A percentile compares a stretch with the other conserved stretches of the same genome.
These are phyloP conservation scores for Hystrix cristata DNA, from an alignment of 2,113 vertebrate genomes.

Conservation along the genomic window DNA sequence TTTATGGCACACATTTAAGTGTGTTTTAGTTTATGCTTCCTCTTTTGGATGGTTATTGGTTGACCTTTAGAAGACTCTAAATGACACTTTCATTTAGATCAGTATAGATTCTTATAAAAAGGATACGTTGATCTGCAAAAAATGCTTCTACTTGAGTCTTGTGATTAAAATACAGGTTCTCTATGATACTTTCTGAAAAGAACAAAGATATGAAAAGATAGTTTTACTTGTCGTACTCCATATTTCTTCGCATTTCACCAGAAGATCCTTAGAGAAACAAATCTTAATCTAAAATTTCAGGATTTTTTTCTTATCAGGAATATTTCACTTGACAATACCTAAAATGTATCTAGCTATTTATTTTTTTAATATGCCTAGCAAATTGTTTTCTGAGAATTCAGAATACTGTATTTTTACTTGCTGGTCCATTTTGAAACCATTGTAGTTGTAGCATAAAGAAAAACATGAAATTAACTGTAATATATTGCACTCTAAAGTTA, in stretches of 20 bases:
- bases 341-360: neutral
- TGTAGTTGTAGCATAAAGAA: neutral
- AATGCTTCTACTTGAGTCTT: slow-evolving; percentile 52
- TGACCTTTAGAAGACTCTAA: slow-evolving; percentile 24
- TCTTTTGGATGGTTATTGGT: slow-evolving; percentile 12
- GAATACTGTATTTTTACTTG: slow-evolving; percentile 21
- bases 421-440: slow-evolving; percentile 22
- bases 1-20: slow-evolving; percentile 1
- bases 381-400: slow-evolving; percentile 64
- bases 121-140: neutral
- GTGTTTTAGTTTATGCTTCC: slow-evolving; percentile 36
- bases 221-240: neutral
- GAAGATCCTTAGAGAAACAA: slow-evolving; percentile 21
- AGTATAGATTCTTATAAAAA: slow-evolving; percentile 33
- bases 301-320: neutral
- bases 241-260: slow-evolving; percentile 21
- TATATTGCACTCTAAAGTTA: neutral
- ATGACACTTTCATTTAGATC: slow-evolving; percentile 43
- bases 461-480: neutral
- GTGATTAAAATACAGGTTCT: neutral
- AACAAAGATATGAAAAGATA: neutral
- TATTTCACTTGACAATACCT: slow-evolving; percentile 56
- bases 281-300: slow-evolving; percentile 25
- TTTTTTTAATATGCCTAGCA: slow-evolving; percentile 47
- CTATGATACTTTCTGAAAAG: slow-evolving; percentile 35